Evolutionary conservation across 2,797 vertebrate genomes (phyloP).

Genomic region (Pelodytes ibericus): DNA sequence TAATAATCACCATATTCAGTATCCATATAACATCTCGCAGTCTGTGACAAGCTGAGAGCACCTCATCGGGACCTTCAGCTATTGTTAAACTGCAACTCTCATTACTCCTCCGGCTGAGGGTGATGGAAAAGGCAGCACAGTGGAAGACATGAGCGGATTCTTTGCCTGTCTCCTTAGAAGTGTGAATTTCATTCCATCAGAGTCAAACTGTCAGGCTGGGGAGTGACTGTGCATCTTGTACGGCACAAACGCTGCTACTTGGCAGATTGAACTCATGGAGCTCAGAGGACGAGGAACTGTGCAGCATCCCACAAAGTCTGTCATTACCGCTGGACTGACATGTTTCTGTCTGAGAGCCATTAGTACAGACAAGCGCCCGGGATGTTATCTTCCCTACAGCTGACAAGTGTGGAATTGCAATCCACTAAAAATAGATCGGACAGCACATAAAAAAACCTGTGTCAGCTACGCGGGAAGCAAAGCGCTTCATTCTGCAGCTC

Average conservation of each 20-base stretch:
- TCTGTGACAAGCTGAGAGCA: too few species aligned
- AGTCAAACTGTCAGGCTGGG: conserved; percentile 35
- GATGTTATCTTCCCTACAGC: conserved; percentile 21
- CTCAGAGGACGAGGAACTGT: conserved; percentile 8
- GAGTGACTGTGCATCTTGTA: conserved; percentile 40
- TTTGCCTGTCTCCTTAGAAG: conserved; percentile 10
- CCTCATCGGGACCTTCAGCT: too few species aligned
- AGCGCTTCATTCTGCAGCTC: not conserved
- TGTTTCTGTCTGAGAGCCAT: conserved; percentile 47
- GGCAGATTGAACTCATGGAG: conserved; percentile 37
- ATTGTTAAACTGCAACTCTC: too few species aligned
- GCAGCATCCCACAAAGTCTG: conserved; percentile 24
- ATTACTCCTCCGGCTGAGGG: too few species aligned
- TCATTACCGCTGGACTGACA: conserved; percentile 50
- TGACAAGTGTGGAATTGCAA: conserved; percentile 44
- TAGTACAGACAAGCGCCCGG: conserved; percentile 40
- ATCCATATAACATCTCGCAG: too few species aligned
- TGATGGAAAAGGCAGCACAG: not conserved
- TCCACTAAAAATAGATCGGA: conserved; percentile 40
- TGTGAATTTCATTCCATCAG: conserved; percentile 23
- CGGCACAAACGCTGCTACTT: conserved; percentile 20
- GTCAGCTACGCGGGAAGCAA: not conserved
- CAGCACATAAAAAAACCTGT: not conserved
- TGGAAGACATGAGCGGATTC: not conserved
- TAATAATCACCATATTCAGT: too few species aligned